Conservation (phyloP, 2,888 invertebrate species). For the Brachyopa scutellaris region DNA sequence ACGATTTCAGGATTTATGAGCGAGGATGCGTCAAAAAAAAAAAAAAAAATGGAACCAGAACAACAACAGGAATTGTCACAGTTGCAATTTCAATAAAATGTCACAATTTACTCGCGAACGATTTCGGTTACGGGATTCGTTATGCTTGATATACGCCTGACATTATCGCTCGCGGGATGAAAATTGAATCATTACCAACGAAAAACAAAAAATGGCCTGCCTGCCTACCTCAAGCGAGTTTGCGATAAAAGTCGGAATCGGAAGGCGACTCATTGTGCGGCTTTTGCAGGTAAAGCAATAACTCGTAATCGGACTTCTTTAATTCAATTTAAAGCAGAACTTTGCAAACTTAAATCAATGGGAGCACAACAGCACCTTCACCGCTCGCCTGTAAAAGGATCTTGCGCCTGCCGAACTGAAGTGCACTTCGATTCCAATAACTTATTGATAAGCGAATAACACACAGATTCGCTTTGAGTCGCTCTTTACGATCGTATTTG, state of each 20-base stretch:
- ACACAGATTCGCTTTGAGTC: constrained; percentile 62
- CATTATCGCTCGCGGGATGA: constrained; percentile 52
- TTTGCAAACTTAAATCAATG: constrained; percentile 44
- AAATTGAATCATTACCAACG: constrained; percentile 65
- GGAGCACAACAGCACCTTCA: not conserved
- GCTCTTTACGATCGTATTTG: constrained; percentile 56
- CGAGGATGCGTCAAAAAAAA: constrained; percentile 50
- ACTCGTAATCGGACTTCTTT: constrained; percentile 55
- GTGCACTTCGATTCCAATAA: constrained; percentile 70
- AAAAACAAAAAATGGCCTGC: not conserved
- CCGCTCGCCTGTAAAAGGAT: constrained; percentile 19
- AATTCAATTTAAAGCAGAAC: constrained; percentile 49
- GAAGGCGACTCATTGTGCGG: constrained; percentile 30
- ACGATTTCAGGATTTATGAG: constrained; percentile 52
- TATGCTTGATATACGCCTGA: constrained; percentile 63
- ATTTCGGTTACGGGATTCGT: constrained; percentile 69
- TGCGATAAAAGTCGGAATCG: constrained; percentile 16
- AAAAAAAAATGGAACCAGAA: constrained; percentile 7
- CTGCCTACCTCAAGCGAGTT: constrained; percentile 28
- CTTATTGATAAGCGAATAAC: constrained; percentile 69
- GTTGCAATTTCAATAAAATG: constrained; percentile 75
- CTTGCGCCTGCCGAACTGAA: constrained; percentile 27
- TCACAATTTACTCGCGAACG: constrained; percentile 74
- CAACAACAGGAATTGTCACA: constrained; percentile 73
- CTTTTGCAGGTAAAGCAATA: constrained; percentile 48